Percentiles rank a stretch among this genome's conserved stretches.
These are phyloP conservation scores for Sebastes cheni DNA, from an alignment of 2,797 vertebrate genomes.

Conservation along the genomic window DNA sequence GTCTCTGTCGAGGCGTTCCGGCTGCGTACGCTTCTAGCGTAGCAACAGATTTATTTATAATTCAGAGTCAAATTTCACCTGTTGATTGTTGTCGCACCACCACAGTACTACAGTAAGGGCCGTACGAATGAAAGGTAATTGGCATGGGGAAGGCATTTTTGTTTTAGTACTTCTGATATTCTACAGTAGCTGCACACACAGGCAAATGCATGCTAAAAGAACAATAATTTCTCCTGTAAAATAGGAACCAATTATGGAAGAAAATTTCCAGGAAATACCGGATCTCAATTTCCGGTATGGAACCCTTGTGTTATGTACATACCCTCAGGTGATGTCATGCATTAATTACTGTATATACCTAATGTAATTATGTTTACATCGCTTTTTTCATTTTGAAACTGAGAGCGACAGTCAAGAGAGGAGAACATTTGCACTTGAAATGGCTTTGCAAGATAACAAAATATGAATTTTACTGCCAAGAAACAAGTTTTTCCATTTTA, in stretches of 20 bases:
- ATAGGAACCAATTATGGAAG: neutral
- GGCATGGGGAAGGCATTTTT: neutral
- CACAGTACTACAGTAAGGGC: neutral
- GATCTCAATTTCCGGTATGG: neutral
- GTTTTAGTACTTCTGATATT: neutral
- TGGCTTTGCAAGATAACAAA: neutral
- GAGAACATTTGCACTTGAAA: neutral
- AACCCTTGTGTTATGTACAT: neutral
- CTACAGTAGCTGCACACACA: neutral
- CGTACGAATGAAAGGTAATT: neutral
- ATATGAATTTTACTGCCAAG: neutral
- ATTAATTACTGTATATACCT: constrained; percentile 1
- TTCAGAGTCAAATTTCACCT: constrained; percentile 2
- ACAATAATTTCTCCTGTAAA: neutral
- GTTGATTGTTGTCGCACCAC: neutral
- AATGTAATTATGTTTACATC: neutral
- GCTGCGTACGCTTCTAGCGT: neutral
- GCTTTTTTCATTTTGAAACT: neutral
- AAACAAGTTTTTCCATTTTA: neutral
- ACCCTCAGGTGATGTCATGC: neutral
- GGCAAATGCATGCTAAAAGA: neutral
- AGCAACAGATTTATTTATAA: neutral
- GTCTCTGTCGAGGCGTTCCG: neutral
- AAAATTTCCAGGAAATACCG: neutral
- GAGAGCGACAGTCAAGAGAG: neutral